Base-by-base conservation (phyloP, 2,888 invertebrate species). In the Apodemia hepburni region DNA sequence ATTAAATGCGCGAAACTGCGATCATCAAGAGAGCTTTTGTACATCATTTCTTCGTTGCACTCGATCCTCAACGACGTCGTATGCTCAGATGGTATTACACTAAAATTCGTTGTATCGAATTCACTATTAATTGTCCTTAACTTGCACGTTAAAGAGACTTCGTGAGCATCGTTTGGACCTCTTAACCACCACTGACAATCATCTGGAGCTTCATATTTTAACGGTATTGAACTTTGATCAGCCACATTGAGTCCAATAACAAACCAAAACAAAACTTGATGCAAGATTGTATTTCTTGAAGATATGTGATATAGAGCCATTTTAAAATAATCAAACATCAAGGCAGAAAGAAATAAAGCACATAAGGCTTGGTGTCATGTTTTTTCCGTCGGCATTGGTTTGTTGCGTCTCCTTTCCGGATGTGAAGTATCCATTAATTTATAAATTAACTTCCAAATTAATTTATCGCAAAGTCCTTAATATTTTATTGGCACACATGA, bases 81-180 rank as follows among this genome's bases (percentile, higher is more conserved):
- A 78, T 96, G 95, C 78, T 97, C 96, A 15, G 96, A 94, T 58
- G 97, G 96, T 67, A 97, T 96, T 62, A 96, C 96, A 87, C 96
- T 96, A 79, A 97, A 97, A 87, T 97, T 97, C 45, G 97, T 97
- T 69, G 96, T 96, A 84, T 96, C 97, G 80, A 95, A 96, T 82
- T 96, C 97, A 91, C 96, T 96, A 86, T 97, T 96, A 77, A 97
- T 96, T 61, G 97, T 95, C 73, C 97, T 92, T 75, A 97, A 92
- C 85, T 96, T 94, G 87, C 97, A 96, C 67, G 94, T 95, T 69
- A 96, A 93, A 18, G 95, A 94, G 68, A 96, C 95, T 86, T 97
- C 95, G 73, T 95, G 94, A 69, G 92, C 92, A 73, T 86, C 92
- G 63, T 92, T 93, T 68, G 92, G 93, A 76, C 92, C 94, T 70